These are phyloP conservation scores for Platysteira castanea DNA, from an alignment of 2,113 vertebrate species.

Conservation along the genomic window DNA sequence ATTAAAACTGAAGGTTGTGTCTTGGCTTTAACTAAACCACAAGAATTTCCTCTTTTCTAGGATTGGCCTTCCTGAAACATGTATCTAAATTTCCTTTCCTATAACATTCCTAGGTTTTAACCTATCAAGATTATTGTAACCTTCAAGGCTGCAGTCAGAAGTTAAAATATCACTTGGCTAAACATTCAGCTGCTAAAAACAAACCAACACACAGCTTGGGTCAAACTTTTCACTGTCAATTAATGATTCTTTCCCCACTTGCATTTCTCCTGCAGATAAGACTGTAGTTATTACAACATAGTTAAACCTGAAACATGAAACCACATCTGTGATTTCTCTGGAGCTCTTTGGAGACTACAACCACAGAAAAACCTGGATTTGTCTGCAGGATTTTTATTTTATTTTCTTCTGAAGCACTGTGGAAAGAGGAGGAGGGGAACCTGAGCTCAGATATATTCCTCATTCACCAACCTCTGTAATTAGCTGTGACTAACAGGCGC, in stretches of 20 bases:
- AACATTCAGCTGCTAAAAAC: conserved; percentile 3
- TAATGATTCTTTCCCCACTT: conserved; percentile 54
- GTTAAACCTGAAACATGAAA: conserved; percentile 69
- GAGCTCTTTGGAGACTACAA: conserved; percentile 37
- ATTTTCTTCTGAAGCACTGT: conserved; percentile 38
- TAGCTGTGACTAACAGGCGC: conserved; percentile 71
- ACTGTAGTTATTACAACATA: conserved; percentile 36
- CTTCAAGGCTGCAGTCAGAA: not conserved
- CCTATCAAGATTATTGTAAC: not conserved
- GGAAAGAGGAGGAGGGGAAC: not conserved
- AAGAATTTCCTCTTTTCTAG: not conserved
- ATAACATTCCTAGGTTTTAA: not conserved
- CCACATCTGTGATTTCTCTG: conserved; percentile 48
- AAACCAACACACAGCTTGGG: not conserved
- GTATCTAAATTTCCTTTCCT: not conserved
- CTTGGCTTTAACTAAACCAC: not conserved
- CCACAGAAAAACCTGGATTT: conserved; percentile 32
- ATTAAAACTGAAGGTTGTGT: not conserved
- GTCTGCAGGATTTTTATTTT: conserved; percentile 58
- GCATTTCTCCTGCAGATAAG: conserved; percentile 31
- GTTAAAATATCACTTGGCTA: not conserved
- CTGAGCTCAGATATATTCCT: conserved; percentile 36
- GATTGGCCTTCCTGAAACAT: not conserved
- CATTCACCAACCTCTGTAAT: conserved; percentile 60
- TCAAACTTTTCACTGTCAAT: conserved; percentile 25